Conservation (phyloP, 2,888 invertebrate species). For the Lymantria dispar region DNA sequence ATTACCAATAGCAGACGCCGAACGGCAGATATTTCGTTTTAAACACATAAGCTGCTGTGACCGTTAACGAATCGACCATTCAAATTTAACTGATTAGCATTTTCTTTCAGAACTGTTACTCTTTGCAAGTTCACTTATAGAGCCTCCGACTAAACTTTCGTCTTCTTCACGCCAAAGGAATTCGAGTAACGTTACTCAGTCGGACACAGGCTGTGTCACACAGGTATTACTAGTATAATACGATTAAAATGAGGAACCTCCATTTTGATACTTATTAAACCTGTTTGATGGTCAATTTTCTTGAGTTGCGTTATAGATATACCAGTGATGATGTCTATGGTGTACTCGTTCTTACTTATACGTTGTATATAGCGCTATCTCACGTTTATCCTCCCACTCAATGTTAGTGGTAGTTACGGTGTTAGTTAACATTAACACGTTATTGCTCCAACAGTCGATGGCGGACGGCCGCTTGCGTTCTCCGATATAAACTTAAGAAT, state of each 20-base stretch:
- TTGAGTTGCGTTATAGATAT: slow-evolving; percentile 68
- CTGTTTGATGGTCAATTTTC: slow-evolving; percentile 53
- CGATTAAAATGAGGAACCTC: slow-evolving; percentile 48
- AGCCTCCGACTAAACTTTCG: slow-evolving; percentile 60
- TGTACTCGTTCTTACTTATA: slow-evolving; percentile 49
- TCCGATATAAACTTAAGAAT: slow-evolving; percentile 36
- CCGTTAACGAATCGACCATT: slow-evolving; percentile 67
- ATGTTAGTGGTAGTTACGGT: slow-evolving; percentile 48
- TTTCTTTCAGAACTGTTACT: slow-evolving; percentile 53
- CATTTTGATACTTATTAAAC: slow-evolving; percentile 46
- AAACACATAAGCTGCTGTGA: slow-evolving; percentile 32
- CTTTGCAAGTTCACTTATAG: slow-evolving; percentile 41
- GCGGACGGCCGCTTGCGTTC: slow-evolving; percentile 67
- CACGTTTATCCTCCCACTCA: slow-evolving; percentile 68
- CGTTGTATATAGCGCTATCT: slow-evolving; percentile 51
- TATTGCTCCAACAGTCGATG: slow-evolving; percentile 68
- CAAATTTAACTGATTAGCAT: slow-evolving; percentile 69
- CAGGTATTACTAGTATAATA: slow-evolving; percentile 75
- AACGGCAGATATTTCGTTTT: slow-evolving; percentile 21
- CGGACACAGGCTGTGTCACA: slow-evolving; percentile 33
- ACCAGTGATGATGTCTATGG: slow-evolving; percentile 52
- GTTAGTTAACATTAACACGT: slow-evolving; percentile 59
- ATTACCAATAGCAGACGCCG: slow-evolving; percentile 18
- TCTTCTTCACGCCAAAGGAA: slow-evolving; percentile 78
- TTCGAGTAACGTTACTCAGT: slow-evolving; percentile 75